Conservation (phyloP, 2,888 invertebrate species). For the Drosophila villosipedis region DNA sequence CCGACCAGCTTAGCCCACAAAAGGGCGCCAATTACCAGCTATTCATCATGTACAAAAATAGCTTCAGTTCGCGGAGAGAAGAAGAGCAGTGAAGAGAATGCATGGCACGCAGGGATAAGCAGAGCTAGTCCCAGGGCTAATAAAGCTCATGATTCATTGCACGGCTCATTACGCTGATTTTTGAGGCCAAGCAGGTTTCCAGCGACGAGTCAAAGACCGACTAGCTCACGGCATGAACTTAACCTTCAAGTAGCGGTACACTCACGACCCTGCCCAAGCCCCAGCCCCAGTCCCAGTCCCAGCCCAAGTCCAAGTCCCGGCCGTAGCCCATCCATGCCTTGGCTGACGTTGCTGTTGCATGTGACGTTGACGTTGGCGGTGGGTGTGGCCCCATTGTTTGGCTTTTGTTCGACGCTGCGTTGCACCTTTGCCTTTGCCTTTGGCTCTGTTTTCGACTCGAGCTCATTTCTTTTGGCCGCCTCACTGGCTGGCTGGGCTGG, state of each 20-base stretch:
- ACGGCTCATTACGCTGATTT: constrained; percentile 60
- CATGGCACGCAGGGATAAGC: constrained; percentile 32
- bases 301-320: constrained; percentile 9
- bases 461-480: constrained; percentile 59
- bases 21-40: constrained; percentile 33
- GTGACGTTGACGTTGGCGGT: constrained; percentile 29
- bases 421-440: constrained; percentile 59
- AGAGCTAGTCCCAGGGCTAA: constrained; percentile 46
- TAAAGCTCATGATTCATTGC: constrained; percentile 60
- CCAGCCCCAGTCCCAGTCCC: background rate
- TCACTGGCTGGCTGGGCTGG: constrained; percentile 17
- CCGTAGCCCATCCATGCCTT: constrained; percentile 18
- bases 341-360: constrained; percentile 24
- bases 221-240: constrained; percentile 56
- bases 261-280: constrained; percentile 11
- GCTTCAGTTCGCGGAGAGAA: background rate
- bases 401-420: constrained; percentile 58
- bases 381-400: constrained; percentile 61
- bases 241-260: constrained; percentile 56
- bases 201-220: constrained; percentile 54
- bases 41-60: constrained; percentile 41
- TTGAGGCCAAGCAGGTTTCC: constrained; percentile 21
- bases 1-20: constrained; percentile 13
- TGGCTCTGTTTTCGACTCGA: constrained; percentile 64
- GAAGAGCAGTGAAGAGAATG: constrained; percentile 13